Evolutionary conservation across 2,113 vertebrate species (phyloP).

Genomic region (Thinocorus orbignyianus): DNA sequence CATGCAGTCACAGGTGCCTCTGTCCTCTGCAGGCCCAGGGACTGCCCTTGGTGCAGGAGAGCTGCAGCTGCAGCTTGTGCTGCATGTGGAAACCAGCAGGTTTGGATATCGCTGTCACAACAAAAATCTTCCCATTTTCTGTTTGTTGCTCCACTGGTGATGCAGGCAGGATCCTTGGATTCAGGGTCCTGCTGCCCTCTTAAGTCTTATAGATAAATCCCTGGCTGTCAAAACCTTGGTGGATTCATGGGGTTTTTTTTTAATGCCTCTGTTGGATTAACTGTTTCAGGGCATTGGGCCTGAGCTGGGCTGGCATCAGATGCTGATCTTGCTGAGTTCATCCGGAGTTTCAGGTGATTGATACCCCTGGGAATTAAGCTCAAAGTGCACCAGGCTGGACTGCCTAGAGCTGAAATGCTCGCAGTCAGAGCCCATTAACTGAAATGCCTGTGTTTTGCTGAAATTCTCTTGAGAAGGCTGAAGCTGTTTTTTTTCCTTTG

Average conservation of each 20-base stretch:
- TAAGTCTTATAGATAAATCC: not conserved
- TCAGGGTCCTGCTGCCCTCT: not conserved
- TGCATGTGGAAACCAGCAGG: not conserved
- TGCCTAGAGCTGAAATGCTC: constrained; percentile 2
- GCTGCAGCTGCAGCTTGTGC: not conserved
- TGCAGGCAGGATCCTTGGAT: not conserved
- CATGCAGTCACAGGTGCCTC: not conserved
- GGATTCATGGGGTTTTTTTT: not conserved
- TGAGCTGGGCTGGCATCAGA: not conserved
- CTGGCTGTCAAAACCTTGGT: not conserved
- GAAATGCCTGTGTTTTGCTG: not conserved
- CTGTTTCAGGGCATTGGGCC: not conserved
- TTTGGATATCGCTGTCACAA: not conserved
- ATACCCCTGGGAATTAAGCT: constrained; percentile 15
- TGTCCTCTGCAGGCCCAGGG: not conserved
- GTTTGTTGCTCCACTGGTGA: not conserved
- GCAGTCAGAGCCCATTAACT: not conserved
- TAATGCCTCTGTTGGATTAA: not conserved
- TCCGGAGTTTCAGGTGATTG: not conserved
- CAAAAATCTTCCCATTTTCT: not conserved
- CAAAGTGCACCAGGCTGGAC: not conserved
- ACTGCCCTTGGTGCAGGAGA: not conserved
- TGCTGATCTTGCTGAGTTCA: not conserved
- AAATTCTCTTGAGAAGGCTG: not conserved
- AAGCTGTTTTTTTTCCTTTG: not conserved